phyloP scores from a whole-genome alignment of 2,888 invertebrate genomes.

The Holacanthella duospinosa region DNA sequence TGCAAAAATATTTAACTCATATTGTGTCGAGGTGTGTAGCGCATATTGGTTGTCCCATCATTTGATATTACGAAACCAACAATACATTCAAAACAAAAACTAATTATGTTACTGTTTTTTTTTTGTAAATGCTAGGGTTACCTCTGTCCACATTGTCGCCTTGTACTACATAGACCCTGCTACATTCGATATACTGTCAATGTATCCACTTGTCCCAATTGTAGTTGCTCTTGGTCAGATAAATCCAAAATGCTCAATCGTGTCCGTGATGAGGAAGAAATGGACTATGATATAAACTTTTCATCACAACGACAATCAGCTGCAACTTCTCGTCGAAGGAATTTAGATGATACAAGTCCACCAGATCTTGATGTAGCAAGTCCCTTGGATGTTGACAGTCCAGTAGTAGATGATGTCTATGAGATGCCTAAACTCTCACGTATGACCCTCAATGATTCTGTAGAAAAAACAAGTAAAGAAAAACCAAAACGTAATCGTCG shows the following conservation, averaged over 20 bases:
- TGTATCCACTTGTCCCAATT: background rate
- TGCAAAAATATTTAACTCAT: too few relatives aligned
- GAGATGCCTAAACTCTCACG: background rate
- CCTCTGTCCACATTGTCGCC: slow-evolving; percentile 13
- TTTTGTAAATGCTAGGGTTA: slow-evolving; percentile 12
- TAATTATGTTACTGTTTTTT: too few relatives aligned
- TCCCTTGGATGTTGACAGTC: background rate
- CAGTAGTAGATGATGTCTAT: background rate
- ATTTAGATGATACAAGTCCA: background rate
- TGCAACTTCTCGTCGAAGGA: background rate
- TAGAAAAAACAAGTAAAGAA: background rate
- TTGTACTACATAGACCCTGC: slow-evolving; percentile 12
- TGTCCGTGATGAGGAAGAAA: background rate
- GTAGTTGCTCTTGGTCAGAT: background rate
- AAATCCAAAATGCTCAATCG: background rate
- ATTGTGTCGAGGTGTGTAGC: too few relatives aligned
- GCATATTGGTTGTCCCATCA: too few relatives aligned
- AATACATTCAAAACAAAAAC: too few relatives aligned
- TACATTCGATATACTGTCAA: slow-evolving; percentile 2
- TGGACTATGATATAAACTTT: background rate
- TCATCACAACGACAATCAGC: background rate
- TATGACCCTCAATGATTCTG: background rate
- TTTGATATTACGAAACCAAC: too few relatives aligned
- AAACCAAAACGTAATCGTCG: background rate
- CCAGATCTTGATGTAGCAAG: background rate